Conservation (phyloP, 2,797 vertebrate species). For the Eutrigla gurnardus region DNA sequence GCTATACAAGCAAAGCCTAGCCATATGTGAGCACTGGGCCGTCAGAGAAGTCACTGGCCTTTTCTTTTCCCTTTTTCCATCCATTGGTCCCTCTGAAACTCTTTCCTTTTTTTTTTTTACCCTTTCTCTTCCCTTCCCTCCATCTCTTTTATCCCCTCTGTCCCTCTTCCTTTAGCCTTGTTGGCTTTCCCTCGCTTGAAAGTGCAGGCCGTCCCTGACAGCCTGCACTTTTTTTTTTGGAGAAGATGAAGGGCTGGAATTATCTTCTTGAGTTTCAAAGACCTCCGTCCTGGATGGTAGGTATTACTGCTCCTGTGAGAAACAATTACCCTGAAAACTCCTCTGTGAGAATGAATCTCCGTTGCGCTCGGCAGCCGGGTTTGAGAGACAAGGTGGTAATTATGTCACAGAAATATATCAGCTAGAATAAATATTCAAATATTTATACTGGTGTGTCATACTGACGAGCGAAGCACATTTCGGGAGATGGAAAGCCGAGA, state of each 20-base stretch:
- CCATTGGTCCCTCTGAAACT: conserved; percentile 9
- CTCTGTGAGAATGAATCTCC: conserved; percentile 34
- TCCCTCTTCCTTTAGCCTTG: conserved; percentile 12
- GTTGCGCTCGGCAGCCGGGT: conserved; percentile 29
- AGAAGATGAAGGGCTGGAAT: conserved; percentile 64
- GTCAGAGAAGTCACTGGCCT: conserved; percentile 50
- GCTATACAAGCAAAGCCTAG: conserved; percentile 82
- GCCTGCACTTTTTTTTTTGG: conserved; percentile 42
- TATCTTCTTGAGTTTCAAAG: conserved; percentile 70
- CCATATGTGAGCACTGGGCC: conserved; percentile 75
- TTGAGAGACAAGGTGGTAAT: conserved; percentile 60
- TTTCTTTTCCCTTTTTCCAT: conserved; percentile 45
- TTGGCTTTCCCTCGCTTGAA: conserved; percentile 46
- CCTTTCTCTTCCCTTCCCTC: neutral
- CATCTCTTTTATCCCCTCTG: conserved; percentile 7
- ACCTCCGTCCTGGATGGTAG: conserved; percentile 51
- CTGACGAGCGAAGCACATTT: conserved; percentile 45
- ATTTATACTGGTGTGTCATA: conserved; percentile 50
- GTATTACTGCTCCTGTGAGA: conserved; percentile 55
- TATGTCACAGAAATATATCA: conserved; percentile 68
- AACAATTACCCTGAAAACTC: conserved; percentile 55
- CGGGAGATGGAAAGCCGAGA: conserved; percentile 43
- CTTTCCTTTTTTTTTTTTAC: neutral
- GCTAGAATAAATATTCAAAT: conserved; percentile 59
- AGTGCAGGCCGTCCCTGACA: conserved; percentile 45